These are phyloP conservation scores for Galago senegalensis DNA, from an alignment of 2,797 vertebrate genomes.

Conservation along the genomic window DNA sequence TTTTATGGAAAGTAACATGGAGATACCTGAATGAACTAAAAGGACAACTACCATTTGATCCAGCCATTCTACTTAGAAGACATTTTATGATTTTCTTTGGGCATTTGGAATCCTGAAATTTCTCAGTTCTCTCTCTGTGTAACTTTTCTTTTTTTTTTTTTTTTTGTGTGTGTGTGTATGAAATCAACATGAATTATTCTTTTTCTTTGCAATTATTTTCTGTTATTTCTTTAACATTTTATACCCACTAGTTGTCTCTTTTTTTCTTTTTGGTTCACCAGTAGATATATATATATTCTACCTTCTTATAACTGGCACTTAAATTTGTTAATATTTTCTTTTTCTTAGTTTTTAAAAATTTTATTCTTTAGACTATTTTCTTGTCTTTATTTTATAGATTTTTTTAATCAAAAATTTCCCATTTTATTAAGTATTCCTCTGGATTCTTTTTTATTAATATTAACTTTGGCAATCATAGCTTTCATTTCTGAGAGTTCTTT, in stretches of 20 bases:
- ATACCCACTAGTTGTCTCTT: neutral
- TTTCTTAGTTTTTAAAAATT: neutral
- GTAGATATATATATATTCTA: neutral
- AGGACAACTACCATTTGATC: too few relatives aligned
- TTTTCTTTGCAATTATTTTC: neutral
- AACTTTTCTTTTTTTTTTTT: neutral
- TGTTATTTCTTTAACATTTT: neutral
- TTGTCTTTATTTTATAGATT: neutral
- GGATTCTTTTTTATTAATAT: constrained; percentile 9
- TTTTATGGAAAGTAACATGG: too few relatives aligned
- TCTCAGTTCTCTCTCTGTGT: neutral
- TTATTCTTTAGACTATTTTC: neutral
- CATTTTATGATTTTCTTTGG: neutral
- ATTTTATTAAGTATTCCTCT: constrained; percentile 4
- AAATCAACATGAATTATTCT: neutral
- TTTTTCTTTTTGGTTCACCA: neutral
- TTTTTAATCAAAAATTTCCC: neutral
- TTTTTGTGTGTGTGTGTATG: neutral
- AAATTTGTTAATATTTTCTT: constrained; percentile 19
- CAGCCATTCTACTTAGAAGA: neutral
- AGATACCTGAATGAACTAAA: too few relatives aligned
- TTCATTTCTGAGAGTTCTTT: neutral
- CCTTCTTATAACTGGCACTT: neutral
- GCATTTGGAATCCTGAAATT: neutral
- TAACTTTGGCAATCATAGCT: constrained; percentile 10